Conservation (phyloP, 2,888 invertebrate genomes). For the Danaus chrysippus region DNA sequence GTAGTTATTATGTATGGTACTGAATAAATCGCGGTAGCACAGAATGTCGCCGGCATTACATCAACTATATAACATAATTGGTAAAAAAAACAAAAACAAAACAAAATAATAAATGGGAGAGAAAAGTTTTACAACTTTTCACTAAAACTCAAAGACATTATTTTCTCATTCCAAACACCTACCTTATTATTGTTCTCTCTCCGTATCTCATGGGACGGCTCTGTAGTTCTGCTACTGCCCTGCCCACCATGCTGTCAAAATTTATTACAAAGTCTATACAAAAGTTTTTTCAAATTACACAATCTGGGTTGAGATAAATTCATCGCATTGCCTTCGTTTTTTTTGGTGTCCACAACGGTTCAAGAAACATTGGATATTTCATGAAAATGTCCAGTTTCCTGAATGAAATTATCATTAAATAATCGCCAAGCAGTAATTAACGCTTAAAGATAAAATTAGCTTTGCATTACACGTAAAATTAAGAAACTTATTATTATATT, state of each 20-base stretch:
- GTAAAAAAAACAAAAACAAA: background rate
- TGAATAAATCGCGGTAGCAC: constrained; percentile 6
- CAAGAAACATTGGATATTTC: background rate
- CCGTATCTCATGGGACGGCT: background rate
- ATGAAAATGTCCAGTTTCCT: background rate
- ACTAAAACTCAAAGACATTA: background rate
- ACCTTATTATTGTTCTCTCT: constrained; percentile 11
- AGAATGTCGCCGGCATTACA: constrained; percentile 1
- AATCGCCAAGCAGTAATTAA: constrained; percentile 2
- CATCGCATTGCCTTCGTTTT: background rate
- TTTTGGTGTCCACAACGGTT: no score
- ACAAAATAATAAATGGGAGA: background rate
- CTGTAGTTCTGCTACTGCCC: background rate
- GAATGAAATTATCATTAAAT: background rate
- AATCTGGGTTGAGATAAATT: background rate
- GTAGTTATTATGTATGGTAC: background rate
- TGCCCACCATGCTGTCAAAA: constrained; percentile 35
- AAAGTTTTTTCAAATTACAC: constrained; percentile 44
- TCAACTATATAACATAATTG: background rate
- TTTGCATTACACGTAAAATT: constrained; percentile 9
- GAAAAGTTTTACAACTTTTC: constrained; percentile 1
- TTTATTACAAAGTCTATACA: constrained; percentile 31
- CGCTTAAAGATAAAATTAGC: constrained; percentile 20
- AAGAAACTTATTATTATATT: background rate
- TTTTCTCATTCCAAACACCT: constrained; percentile 4